A percentile compares a stretch with the other conserved stretches of the same genome.
Evolutionary conservation across 2,888 invertebrate species (phyloP).

Genomic region (Ophion ellenae): DNA sequence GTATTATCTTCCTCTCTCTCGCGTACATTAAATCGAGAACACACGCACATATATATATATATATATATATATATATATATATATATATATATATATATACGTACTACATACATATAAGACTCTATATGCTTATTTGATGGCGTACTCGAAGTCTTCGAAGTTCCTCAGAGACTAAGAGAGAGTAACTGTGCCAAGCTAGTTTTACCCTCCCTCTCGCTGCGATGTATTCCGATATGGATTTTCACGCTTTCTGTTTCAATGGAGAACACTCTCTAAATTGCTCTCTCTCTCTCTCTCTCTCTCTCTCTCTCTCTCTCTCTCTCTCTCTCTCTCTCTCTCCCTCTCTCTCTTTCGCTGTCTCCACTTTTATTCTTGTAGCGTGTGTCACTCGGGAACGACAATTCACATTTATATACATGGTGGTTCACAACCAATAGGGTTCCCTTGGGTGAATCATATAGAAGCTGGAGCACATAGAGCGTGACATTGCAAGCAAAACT

Average conservation of each 20-base stretch:
- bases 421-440: too few relatives aligned
- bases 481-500: too few relatives aligned
- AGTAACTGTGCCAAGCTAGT: conserved; percentile 17
- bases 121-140: conserved; percentile 18
- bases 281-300: not conserved
- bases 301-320: not conserved
- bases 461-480: too few relatives aligned
- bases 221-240: conserved; percentile 26
- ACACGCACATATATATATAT: not conserved
- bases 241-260: conserved; percentile 58
- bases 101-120: conserved; percentile 8
- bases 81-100: conserved; percentile 10
- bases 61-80: conserved; percentile 5
- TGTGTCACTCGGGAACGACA: conserved; percentile 40
- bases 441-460: too few relatives aligned
- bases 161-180: not conserved
- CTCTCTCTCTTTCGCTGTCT: not conserved
- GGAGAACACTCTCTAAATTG: not conserved
- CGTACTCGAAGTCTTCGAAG: not conserved
- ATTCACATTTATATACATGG: conserved; percentile 7
- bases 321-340: not conserved
- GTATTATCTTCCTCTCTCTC: conserved; percentile 47
- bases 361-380: conserved; percentile 39
- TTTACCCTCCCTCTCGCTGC: conserved; percentile 2
- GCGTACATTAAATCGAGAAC: not conserved